phyloP scores from a whole-genome alignment of 2,888 invertebrate genomes.

The Ochropleura leucogaster region DNA sequence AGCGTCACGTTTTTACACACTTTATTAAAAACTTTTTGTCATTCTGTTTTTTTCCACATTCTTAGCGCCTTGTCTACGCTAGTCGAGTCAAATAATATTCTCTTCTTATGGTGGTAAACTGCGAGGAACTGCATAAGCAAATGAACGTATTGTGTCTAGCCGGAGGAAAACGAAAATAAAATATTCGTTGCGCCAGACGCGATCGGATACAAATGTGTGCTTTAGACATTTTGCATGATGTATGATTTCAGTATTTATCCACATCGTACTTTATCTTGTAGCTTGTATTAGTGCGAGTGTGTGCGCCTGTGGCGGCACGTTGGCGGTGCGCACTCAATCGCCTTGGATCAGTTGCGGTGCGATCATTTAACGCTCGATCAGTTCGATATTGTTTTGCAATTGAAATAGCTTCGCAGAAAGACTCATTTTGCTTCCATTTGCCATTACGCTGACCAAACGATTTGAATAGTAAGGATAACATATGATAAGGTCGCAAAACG shows the following conservation, averaged over 20 bases:
- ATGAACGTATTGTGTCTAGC: slow-evolving; percentile 15
- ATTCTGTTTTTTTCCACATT: not conserved
- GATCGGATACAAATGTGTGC: slow-evolving; percentile 3
- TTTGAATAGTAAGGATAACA: not conserved
- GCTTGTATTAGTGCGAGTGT: not conserved
- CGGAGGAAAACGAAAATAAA: slow-evolving; percentile 14
- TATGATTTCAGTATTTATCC: slow-evolving; percentile 9
- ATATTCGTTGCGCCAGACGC: slow-evolving; percentile 11
- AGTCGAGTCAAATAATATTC: not conserved
- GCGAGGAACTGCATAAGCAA: slow-evolving; percentile 15
- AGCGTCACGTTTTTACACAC: no score
- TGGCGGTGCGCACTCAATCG: slow-evolving; percentile 19
- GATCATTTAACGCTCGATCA: slow-evolving; percentile 42
- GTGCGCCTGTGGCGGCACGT: not conserved
- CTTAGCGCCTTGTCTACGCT: not conserved
- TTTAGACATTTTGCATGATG: not conserved
- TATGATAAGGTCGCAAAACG: no score
- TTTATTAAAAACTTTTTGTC: no score
- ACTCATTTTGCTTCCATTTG: not conserved
- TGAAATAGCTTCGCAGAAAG: slow-evolving; percentile 33
- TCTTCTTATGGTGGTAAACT: not conserved
- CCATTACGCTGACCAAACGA: slow-evolving; percentile 8
- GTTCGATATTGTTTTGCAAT: slow-evolving; percentile 45
- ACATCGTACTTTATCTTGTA: not conserved
- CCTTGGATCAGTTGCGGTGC: slow-evolving; percentile 53